Percentiles rank a stretch among this genome's conserved stretches.
These are phyloP conservation scores for Perithous albicinctus DNA, from an alignment of 2,888 invertebrate species.

Conservation along the genomic window DNA sequence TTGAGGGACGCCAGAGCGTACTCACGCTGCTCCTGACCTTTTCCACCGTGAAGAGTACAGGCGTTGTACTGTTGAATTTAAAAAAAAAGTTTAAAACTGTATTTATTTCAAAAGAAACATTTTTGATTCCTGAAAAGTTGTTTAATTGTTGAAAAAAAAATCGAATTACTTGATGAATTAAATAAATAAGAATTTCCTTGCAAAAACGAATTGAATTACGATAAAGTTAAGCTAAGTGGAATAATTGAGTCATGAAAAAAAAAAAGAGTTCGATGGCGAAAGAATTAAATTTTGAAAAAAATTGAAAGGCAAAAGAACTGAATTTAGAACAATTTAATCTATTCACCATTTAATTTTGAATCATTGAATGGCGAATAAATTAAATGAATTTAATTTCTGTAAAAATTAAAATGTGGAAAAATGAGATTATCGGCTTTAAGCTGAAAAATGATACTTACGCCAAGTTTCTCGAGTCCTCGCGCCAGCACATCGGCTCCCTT, in stretches of 20 bases:
- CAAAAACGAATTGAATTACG: too few relatives aligned
- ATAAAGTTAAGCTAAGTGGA: too few relatives aligned
- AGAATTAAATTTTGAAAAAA: neutral
- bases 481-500: conserved; percentile 99
- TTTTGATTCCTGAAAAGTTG: too few relatives aligned
- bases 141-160: too few relatives aligned
- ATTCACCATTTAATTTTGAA: neutral
- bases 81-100: conserved; percentile 37
- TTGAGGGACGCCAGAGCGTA: conserved; percentile 98
- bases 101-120: too few relatives aligned
- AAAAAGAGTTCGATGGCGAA: neutral
- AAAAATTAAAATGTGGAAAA: neutral
- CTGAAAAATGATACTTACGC: conserved; percentile 85
- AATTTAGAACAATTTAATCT: too few relatives aligned
- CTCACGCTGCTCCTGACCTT: conserved; percentile 99
- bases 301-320: neutral
- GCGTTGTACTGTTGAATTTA: conserved; percentile 93
- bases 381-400: neutral
- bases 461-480: conserved; percentile 98
- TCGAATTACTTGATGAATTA: too few relatives aligned
- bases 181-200: neutral
- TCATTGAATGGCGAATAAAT: neutral
- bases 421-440: neutral
- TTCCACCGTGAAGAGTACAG: conserved; percentile 99
- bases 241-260: too few relatives aligned